These are phyloP conservation scores for Nipponia nippon DNA, from an alignment of 2,113 vertebrate genomes.

Conservation along the genomic window DNA sequence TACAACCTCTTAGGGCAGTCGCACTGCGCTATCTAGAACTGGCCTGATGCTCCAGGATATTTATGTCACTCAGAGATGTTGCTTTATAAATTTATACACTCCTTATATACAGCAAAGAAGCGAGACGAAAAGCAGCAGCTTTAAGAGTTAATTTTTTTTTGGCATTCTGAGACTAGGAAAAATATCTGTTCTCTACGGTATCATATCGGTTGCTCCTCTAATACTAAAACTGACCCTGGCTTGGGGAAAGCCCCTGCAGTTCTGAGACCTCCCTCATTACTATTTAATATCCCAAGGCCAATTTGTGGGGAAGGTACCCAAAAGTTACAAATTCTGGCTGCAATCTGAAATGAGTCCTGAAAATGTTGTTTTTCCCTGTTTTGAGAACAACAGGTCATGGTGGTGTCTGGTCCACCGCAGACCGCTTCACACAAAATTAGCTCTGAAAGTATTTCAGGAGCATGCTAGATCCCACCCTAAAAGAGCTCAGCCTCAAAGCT, in stretches of 20 bases:
- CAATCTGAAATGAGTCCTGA: not conserved
- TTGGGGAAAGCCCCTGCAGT: not conserved
- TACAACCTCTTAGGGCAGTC: not conserved
- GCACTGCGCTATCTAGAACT: not conserved
- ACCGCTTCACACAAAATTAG: not conserved
- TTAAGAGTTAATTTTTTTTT: not conserved
- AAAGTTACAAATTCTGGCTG: not conserved
- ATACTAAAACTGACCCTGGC: not conserved
- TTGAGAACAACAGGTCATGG: not conserved
- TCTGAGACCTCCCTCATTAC: not conserved
- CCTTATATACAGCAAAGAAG: not conserved
- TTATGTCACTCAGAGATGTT: not conserved
- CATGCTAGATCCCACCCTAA: fast-evolving
- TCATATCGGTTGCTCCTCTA: not conserved
- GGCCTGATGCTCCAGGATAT: not conserved
- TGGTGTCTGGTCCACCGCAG: not conserved
- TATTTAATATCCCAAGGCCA: not conserved
- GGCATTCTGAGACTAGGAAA: not conserved
- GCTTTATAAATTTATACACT: not conserved
- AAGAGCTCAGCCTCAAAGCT: not conserved
- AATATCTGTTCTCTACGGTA: not conserved
- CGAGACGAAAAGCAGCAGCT: not conserved
- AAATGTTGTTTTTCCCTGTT: not conserved
- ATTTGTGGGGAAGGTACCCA: not conserved
- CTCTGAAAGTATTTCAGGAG: not conserved